Base-by-base conservation (phyloP, 2,888 invertebrate species). In the Trilocha varians region DNA sequence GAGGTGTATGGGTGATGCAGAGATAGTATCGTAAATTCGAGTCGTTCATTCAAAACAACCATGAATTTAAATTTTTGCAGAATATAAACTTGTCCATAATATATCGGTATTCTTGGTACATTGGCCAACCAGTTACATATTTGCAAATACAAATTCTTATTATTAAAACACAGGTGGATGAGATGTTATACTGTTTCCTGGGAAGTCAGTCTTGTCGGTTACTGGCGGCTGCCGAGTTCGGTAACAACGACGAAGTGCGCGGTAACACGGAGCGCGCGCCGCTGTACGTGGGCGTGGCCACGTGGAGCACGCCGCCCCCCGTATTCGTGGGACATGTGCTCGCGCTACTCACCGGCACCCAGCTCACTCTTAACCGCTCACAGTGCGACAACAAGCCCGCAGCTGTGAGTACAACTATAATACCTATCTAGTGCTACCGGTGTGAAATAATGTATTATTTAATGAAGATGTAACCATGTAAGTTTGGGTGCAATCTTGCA, bases 131-230 rank as follows among this genome's bases (percentile, higher is more conserved):
- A n/a, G n/a, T n/a, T n/a, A n/a, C n/a, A n/a, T n/a, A n/a, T n/a
- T n/a, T n/a, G n/a, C n/a, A n/a, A n/a, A n/a, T n/a, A n/a, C n/a
- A n/a, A n/a, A n/a, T n/a, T n/a, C 14, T 36, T 36, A 6, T 25
- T 5, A 25, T 2, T 25, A 32, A 16, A 18, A 11, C 25, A 11
- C 57, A 90, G 89, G 87, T 91, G 1, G 90, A 93, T 70, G 92
- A 94, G 61, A 87, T 96, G 61, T 77, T 96, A 14, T 87, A 91
- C 65, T 96, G 96, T 68, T 95, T 93, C 67, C 68, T 95, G 46
- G 79, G 87, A 40, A 90, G 90, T 48, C 88, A 91, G 11, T 89
- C 91, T 43, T 96, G 96, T 62, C 86, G 87, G 4, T 73, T 91
- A 9, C 71, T 87, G 35, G 73, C 84, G n/a, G 88, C 87, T 3